A percentile compares a stretch with the other conserved stretches of the same genome.
Conservation (phyloP, 2,113 vertebrate species). For the Oxyruncus cristatus region DNA sequence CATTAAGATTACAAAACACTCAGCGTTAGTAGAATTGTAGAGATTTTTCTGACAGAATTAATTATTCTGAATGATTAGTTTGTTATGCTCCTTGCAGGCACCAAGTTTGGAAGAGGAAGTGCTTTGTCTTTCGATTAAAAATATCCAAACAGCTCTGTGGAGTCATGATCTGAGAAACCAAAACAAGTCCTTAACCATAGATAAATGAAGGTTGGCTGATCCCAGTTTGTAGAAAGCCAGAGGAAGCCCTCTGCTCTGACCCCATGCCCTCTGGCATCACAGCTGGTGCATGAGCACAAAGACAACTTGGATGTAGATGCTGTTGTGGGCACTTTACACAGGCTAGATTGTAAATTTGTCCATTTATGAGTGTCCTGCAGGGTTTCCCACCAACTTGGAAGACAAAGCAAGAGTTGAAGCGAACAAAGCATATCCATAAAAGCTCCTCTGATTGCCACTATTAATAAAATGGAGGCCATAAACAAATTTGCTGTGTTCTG, state of each 20-base stretch:
- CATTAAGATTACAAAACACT: slow-evolving; percentile 58
- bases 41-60: slow-evolving; percentile 71
- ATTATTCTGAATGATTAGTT: slow-evolving; percentile 70
- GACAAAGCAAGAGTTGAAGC: slow-evolving; percentile 50
- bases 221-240: slow-evolving; percentile 10
- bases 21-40: slow-evolving; percentile 34
- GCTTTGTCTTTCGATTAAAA: slow-evolving; percentile 70
- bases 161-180: slow-evolving; percentile 68
- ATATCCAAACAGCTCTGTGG: slow-evolving; percentile 64
- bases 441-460: slow-evolving; percentile 46
- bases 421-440: slow-evolving; percentile 65
- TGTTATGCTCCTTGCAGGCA: slow-evolving; percentile 54
- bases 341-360: slow-evolving; percentile 73
- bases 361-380: slow-evolving; percentile 68
- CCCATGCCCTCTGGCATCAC: slow-evolving; percentile 59
- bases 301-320: slow-evolving; percentile 55
- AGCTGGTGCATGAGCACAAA: slow-evolving; percentile 72
- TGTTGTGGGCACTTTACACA: slow-evolving; percentile 66
- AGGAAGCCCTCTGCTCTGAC: slow-evolving; percentile 65
- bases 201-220: slow-evolving; percentile 64
- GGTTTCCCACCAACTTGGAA: slow-evolving; percentile 61
- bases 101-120: slow-evolving; percentile 67
- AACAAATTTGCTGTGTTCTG: slow-evolving; percentile 43
- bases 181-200: slow-evolving; percentile 62
- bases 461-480: slow-evolving; percentile 63